Evolutionary conservation across 2,113 vertebrate genomes (phyloP).

Genomic region (Alligator sinensis): DNA sequence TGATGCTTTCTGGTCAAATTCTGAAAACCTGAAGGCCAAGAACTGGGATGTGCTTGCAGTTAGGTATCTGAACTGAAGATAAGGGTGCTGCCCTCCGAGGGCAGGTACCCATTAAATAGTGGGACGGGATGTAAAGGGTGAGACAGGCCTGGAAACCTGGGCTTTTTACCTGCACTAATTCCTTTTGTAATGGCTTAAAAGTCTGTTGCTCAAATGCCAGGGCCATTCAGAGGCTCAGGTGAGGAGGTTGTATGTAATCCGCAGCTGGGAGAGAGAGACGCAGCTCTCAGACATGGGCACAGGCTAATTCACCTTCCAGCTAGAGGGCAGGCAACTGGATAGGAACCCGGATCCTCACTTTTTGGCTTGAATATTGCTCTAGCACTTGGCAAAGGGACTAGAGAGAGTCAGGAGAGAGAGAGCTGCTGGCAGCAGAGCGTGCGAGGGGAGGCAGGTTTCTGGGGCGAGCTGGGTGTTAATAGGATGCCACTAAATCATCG

Average conservation of each 20-base stretch:
- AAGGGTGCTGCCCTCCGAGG: neutral
- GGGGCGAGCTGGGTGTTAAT: neutral
- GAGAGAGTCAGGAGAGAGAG: no score
- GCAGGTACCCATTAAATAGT: neutral
- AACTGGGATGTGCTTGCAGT: no score
- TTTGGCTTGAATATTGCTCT: neutral
- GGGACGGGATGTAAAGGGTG: neutral
- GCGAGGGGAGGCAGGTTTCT: no score
- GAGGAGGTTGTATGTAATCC: neutral
- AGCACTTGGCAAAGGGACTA: neutral
- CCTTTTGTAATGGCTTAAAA: conserved; percentile 19
- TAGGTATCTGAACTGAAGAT: no score
- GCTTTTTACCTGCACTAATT: neutral
- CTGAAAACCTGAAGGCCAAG: neutral
- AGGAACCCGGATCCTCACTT: neutral
- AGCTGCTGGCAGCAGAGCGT: no score
- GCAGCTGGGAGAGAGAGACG: neutral
- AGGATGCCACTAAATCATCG: neutral
- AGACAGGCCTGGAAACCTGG: neutral
- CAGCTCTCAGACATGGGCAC: neutral
- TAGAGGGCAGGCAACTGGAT: neutral
- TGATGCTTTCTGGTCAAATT: conserved; percentile 1
- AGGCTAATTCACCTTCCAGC: neutral
- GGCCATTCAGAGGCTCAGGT: neutral
- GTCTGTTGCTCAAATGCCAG: conserved; percentile 5